phyloP scores from a whole-genome alignment of 2,113 vertebrate genomes.

The Tor tambroides region DNA sequence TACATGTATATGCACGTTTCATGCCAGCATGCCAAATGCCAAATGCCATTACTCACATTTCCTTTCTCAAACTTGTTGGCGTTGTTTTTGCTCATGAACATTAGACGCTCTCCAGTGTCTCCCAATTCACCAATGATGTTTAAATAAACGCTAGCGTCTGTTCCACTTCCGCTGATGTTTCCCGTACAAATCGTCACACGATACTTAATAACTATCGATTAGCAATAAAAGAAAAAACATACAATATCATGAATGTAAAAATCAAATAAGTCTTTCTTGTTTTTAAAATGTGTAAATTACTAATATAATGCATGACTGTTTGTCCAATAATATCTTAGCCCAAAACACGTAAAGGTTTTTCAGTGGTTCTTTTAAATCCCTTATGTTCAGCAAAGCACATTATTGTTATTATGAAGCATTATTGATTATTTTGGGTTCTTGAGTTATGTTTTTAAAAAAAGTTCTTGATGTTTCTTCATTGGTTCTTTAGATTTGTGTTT shows the following conservation, averaged over 20 bases:
- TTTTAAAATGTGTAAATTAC: neutral
- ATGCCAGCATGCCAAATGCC: too few relatives aligned
- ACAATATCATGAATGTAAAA: neutral
- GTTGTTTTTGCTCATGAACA: slow-evolving; percentile 91
- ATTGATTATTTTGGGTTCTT: neutral
- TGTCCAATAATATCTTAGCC: neutral
- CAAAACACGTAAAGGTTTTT: neutral
- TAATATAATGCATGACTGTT: neutral
- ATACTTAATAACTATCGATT: slow-evolving; percentile 86
- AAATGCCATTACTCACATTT: slow-evolving; percentile 85
- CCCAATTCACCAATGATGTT: slow-evolving; percentile 87
- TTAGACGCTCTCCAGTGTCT: slow-evolving; percentile 89
- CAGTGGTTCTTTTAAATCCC: neutral
- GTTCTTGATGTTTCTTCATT: neutral
- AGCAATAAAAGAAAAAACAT: neutral
- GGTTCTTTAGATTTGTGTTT: neutral
- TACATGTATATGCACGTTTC: neutral
- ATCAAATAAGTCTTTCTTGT: neutral
- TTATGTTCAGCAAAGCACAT: neutral
- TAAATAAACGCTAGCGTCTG: slow-evolving; percentile 90
- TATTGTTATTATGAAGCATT: neutral
- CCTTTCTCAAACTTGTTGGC: slow-evolving; percentile 94
- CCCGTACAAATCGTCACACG: slow-evolving; percentile 90
- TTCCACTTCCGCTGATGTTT: slow-evolving; percentile 85
- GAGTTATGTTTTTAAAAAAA: neutral